Conservation (phyloP, 2,113 vertebrate genomes). For the Equus quagga region DNA sequence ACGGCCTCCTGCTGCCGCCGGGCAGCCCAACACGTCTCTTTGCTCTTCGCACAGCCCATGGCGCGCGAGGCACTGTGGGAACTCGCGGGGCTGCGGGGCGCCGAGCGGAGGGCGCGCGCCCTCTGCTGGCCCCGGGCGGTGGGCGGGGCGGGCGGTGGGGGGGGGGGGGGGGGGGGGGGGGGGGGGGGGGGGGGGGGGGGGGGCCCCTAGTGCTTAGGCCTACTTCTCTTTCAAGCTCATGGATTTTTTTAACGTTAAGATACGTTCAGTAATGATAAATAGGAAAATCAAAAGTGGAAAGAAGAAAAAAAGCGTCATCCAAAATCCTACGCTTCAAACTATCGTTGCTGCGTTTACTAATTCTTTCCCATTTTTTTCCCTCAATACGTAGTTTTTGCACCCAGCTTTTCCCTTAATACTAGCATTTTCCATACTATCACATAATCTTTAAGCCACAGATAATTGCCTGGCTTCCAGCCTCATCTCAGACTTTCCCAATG, state of each 20-base stretch:
- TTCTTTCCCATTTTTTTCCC: neutral
- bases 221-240: neutral
- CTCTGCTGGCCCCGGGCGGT: constrained; percentile 16
- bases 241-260: neutral
- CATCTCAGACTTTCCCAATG: neutral
- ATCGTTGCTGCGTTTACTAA: neutral
- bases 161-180: neutral
- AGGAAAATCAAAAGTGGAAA: neutral
- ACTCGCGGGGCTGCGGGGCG: rapidly evolving
- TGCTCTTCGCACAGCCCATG: neutral
- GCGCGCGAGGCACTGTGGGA: neutral
- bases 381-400: neutral
- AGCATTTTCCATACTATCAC: neutral
- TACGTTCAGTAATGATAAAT: neutral
- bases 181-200: neutral
- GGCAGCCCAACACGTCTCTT: too few relatives aligned
- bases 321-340: neutral
- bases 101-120: constrained; percentile 1
- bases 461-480: neutral
- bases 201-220: rapidly evolving
- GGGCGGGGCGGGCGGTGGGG: neutral
- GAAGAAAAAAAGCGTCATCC: neutral
- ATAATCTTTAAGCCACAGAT: neutral
- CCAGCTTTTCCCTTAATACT: neutral
- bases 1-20: too few relatives aligned